Evolutionary conservation across 1,140 invertebrate genomes (phyloP).

Genomic region (Aphaenogaster floridana): DNA sequence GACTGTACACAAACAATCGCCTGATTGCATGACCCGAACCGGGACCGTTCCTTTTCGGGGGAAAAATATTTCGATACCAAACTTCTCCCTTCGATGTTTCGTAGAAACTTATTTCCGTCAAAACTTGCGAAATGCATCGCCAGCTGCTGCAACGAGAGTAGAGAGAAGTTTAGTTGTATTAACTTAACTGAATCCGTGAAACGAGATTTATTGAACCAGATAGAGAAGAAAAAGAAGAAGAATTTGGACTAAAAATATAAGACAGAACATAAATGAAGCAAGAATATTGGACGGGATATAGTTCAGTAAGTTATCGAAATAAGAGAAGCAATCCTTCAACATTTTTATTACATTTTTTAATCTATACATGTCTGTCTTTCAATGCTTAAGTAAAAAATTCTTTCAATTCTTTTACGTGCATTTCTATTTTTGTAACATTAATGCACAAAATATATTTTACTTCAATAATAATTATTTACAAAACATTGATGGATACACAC

Average conservation of each 20-base stretch:
- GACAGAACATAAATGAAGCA: neutral
- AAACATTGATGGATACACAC: neutral
- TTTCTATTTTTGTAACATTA: neutral
- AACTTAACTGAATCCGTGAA: slow-evolving; percentile 8
- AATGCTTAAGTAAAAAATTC: neutral
- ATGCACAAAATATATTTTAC: neutral
- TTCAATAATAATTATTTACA: neutral
- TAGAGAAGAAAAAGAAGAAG: neutral
- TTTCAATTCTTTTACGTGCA: neutral
- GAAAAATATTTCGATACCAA: slow-evolving; percentile 26
- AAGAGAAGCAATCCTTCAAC: neutral
- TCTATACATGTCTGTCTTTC: neutral
- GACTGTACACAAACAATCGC: slow-evolving; percentile 21
- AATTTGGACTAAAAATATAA: neutral
- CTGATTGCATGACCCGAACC: slow-evolving; percentile 49
- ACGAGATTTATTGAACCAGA: slow-evolving; percentile 11
- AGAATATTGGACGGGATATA: neutral
- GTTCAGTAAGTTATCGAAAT: neutral
- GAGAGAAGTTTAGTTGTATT: slow-evolving; percentile 31
- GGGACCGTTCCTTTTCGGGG: neutral
- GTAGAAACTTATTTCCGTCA: slow-evolving; percentile 7
- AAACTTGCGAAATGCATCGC: neutral
- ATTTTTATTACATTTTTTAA: neutral
- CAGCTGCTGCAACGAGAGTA: neutral
- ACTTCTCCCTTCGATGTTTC: neutral